phyloP scores from a whole-genome alignment of 2,113 vertebrate genomes.

The Boulengeromyrus knoepffleri region DNA sequence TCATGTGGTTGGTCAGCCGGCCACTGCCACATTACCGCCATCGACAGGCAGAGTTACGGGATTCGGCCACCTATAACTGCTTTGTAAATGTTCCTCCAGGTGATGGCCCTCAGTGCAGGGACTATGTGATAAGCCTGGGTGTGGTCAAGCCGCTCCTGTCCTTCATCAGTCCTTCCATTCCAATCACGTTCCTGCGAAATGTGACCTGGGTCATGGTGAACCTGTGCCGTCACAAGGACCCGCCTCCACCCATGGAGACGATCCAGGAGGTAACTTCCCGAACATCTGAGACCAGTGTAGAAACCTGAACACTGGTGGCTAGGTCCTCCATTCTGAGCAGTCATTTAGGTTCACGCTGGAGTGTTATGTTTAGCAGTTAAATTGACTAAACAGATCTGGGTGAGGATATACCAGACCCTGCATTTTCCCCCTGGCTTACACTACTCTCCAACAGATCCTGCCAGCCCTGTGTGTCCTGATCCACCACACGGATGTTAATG shows the following conservation, averaged over 20 bases:
- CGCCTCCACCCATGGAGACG: constrained; percentile 95
- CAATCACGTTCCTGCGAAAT: constrained; percentile 97
- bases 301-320: neutral
- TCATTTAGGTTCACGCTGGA: neutral
- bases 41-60: neutral
- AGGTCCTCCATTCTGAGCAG: neutral
- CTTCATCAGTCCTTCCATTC: constrained; percentile 98
- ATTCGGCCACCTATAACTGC: neutral
- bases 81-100: constrained; percentile 44
- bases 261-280: constrained; percentile 85
- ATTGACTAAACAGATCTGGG: neutral
- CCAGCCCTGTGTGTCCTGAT: constrained; percentile 94
- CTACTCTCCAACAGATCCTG: constrained; percentile 70
- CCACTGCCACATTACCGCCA: neutral
- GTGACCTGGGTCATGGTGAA: constrained; percentile 99
- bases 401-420: neutral
- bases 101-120: constrained; percentile 95
- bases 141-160: constrained; percentile 95
- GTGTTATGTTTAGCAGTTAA: neutral
- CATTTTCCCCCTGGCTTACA: neutral
- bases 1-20: neutral
- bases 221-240: constrained; percentile 97
- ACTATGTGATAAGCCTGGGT: constrained; percentile 94
- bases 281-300: neutral
- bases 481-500: constrained; percentile 97